Base-by-base conservation (phyloP, 2,888 invertebrate species). In the Diogma glabrata region DNA sequence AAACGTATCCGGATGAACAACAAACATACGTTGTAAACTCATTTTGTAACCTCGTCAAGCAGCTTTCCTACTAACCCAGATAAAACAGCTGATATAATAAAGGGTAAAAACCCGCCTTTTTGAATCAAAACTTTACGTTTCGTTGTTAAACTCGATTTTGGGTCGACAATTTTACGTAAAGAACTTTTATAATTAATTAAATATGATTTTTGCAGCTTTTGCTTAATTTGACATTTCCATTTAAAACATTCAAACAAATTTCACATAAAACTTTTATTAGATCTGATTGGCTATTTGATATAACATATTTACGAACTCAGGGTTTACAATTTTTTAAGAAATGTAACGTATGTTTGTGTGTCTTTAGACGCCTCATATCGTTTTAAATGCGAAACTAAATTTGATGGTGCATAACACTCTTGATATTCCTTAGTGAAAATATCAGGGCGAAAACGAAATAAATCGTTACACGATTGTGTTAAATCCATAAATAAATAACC, bases 1-100 rank as follows among this genome's bases (percentile, higher is more conserved):
- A 28, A 40, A 50, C n/a, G 43, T 19, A 26, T 50, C 50, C 7
- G 50, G 50, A 8, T 43, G n/a, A 7, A 45, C 10, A 28, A 28
- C 28, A 10, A 28, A 7, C 28, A 28, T 10, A 28, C 28, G 28
- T 28, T 28, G 28, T 10, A 28, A 28, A 28, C 28, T 28, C 10
- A 28, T 28, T 28, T 9, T 28, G 28, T 28, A 28, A 10, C 28
- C 10, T 28, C 8, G 7, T 28, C 8, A 28, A 28, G 7, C 7
- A 28, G 28, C 8, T 9, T 28, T 28, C 28, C 28, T 7, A 28
- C 28, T 10, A 28, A 7, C 10, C 28, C 28, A 9, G 28, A 28
- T 28, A 28, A 10, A 9, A 28, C 8, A 28, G 28, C 28, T 28
- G 28, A 9, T 28, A 28, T 9, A 9, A 28, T 9, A 28, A 10